These are phyloP conservation scores for Diabrotica undecimpunctata DNA, from an alignment of 1,140 invertebrate species.

Conservation along the genomic window DNA sequence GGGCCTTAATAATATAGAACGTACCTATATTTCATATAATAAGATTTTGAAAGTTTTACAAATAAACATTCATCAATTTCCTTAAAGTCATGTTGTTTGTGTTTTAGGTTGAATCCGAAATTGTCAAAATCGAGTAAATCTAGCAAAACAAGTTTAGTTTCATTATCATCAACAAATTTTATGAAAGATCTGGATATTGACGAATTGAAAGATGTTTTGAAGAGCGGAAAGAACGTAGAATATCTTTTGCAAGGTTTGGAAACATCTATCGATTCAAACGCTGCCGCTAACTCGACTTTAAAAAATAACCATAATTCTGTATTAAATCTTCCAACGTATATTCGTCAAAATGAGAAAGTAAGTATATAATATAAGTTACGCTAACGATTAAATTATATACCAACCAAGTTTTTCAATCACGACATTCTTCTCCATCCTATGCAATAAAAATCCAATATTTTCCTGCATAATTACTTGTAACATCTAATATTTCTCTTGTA, in stretches of 20 bases:
- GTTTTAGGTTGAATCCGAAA: slow-evolving; percentile 24
- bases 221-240: slow-evolving; percentile 62
- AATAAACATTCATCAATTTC: too few species aligned
- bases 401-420: too few species aligned
- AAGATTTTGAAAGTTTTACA: too few species aligned
- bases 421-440: too few species aligned
- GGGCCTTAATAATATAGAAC: too few species aligned
- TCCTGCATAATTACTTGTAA: too few species aligned
- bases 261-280: slow-evolving; percentile 51
- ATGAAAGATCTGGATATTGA: slow-evolving; percentile 46
- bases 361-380: slow-evolving; percentile 15
- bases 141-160: slow-evolving; percentile 39
- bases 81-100: too few species aligned
- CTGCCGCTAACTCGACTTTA: slow-evolving; percentile 35
- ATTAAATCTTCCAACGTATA: slow-evolving; percentile 70
- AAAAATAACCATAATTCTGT: slow-evolving; percentile 54
- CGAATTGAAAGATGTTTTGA: slow-evolving; percentile 62
- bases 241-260: slow-evolving; percentile 63
- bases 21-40: too few species aligned
- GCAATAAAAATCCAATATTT: too few species aligned
- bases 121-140: slow-evolving; percentile 33
- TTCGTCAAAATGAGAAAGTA: slow-evolving; percentile 66
- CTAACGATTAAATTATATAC: too few species aligned
- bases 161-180: slow-evolving; percentile 41
- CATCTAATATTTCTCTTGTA: too few species aligned